These are phyloP conservation scores for Columba guinea DNA, from an alignment of 2,797 vertebrate genomes.

Conservation along the genomic window DNA sequence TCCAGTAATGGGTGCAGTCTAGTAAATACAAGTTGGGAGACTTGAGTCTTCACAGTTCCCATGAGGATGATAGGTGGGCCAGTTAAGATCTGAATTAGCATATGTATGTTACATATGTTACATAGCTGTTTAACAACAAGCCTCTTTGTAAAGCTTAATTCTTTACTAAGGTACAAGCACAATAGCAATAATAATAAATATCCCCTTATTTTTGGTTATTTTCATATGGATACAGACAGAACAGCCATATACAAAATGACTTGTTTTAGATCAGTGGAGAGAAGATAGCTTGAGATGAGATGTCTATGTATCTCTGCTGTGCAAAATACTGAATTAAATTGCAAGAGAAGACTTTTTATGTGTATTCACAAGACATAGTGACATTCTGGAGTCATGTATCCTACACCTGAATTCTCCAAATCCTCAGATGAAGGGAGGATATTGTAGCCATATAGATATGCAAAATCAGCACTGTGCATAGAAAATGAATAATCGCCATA, in stretches of 20 bases:
- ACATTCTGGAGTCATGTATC: background rate
- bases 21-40: background rate
- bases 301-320: accelerated
- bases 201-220: background rate
- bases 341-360: background rate
- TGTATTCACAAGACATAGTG: background rate
- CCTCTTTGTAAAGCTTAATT: background rate
- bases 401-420: slow-evolving; percentile 5
- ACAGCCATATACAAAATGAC: background rate
- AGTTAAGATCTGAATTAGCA: background rate
- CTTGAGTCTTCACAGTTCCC: background rate
- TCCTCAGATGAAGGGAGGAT: background rate
- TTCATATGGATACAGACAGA: background rate
- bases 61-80: background rate
- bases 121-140: background rate
- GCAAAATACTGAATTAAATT: background rate
- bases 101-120: background rate
- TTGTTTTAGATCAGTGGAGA: background rate
- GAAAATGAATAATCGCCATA: slow-evolving; percentile 21
- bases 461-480: slow-evolving; percentile 24
- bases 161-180: background rate
- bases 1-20: background rate
- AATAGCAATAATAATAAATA: background rate
- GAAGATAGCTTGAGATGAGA: background rate
- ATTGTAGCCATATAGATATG: background rate